Evolutionary conservation across 1,140 invertebrate genomes (phyloP).

Genomic region (Drosophila tani): DNA sequence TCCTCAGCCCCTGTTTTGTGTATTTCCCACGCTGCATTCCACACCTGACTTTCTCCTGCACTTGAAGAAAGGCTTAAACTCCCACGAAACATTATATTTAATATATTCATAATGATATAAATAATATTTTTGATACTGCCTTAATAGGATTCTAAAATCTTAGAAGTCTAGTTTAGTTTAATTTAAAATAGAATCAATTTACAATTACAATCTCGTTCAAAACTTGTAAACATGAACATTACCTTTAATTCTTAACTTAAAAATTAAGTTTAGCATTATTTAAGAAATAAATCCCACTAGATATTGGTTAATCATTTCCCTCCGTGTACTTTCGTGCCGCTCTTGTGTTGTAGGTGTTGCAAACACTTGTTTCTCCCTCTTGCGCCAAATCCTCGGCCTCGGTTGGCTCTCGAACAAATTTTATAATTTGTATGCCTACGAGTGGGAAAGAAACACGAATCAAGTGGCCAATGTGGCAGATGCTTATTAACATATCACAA

Average conservation of each 20-base stretch:
- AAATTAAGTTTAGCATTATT: background rate
- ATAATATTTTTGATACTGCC: no score
- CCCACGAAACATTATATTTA: no score
- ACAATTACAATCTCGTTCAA: background rate
- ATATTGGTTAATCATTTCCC: background rate
- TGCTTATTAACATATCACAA: slow-evolving; percentile 82
- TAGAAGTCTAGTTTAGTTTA: background rate
- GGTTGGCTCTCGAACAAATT: slow-evolving; percentile 37
- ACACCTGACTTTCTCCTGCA: slow-evolving; percentile 51
- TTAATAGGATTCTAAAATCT: background rate
- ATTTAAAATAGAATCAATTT: background rate
- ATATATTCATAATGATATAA: background rate
- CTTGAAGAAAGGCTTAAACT: background rate
- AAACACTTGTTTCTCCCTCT: slow-evolving; percentile 68
- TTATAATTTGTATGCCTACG: slow-evolving; percentile 67
- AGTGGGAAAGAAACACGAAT: slow-evolving; percentile 33
- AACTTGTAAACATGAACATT: no score
- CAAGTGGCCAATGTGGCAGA: slow-evolving; percentile 71
- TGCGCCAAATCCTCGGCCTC: slow-evolving; percentile 49
- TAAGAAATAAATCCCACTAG: no score
- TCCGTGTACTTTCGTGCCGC: background rate
- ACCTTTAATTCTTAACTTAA: no score
- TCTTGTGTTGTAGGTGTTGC: slow-evolving; percentile 74
- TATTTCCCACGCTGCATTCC: slow-evolving; percentile 66
- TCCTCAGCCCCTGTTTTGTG: slow-evolving; percentile 21